Base-by-base conservation (phyloP, 2,888 invertebrate species). In the Barypeithes pellucidus region DNA sequence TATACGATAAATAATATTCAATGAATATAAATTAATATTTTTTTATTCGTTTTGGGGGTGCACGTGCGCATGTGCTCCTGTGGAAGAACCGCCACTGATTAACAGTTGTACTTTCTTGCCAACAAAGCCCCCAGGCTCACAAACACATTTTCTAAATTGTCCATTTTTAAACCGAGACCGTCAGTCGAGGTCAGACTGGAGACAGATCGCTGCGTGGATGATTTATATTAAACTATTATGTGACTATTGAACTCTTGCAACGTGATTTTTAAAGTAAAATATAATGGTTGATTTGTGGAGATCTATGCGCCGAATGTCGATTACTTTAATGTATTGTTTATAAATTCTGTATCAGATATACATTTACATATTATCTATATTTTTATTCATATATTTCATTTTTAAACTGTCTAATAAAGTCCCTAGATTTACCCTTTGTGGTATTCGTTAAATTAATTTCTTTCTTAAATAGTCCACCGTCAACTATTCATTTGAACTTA, bases 101-200 rank as follows among this genome's bases (percentile, higher is more conserved):
- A n/a, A n/a, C n/a, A n/a, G n/a, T 20, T 57, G 33, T 57, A 33
- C 9, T 24, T 9, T 3, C 52, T 22, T 22, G 29, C 24, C n/a
- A 29, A 54, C 16, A 33, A 29, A 16, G 36, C 11, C 16, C 16
- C 20, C 59, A 12, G 39, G 5, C 4, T 16, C 39, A 59, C 18
- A 59, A 59, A 59, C 36, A 59, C n/a, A 39, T 18, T 59, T 59
- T 59, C 39, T 20, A 3, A 39, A 59, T 39, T 59, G 36, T 59
- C 4, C 36, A 39, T 33, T 59, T 59, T 59, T 59, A 59, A 59
- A 59, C 36, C 1, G 18, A 36, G 57, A 59, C 59, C 2, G 33
- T 33, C n/a, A 33, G 3, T 57, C 29, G 39, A 59, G 59, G 59
- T 18, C 29, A 59, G 39, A 18, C 59, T 36, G 2, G 18, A 59